Conservation (phyloP, 2,113 vertebrate species). For the Orthochromis malagaraziensis region DNA sequence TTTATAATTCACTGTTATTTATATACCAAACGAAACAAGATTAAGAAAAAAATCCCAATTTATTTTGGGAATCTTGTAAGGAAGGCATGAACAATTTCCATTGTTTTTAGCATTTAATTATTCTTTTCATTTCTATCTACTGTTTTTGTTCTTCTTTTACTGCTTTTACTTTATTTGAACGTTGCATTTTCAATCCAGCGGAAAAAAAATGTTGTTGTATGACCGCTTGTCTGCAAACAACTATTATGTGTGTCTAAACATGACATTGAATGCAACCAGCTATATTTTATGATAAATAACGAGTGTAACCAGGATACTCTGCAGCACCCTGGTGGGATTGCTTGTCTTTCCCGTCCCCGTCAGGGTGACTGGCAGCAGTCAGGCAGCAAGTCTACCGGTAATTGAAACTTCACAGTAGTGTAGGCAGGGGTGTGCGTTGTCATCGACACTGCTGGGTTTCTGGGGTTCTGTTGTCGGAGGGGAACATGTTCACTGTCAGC, state of each 20-base stretch:
- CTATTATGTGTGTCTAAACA: neutral
- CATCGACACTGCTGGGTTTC: constrained; percentile 26
- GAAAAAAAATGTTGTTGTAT: fast-evolving
- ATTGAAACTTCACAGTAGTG: constrained; percentile 61
- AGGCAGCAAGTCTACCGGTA: constrained; percentile 40
- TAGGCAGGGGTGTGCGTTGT: constrained; percentile 29
- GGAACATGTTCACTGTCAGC: constrained; percentile 40
- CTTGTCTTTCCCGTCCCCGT: constrained; percentile 12
- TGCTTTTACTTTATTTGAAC: neutral
- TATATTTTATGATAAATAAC: neutral
- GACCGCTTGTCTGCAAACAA: neutral
- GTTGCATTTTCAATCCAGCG: neutral
- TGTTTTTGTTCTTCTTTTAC: neutral
- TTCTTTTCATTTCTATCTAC: neutral
- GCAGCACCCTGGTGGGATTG: neutral
- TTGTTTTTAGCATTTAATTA: neutral
- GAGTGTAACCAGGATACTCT: neutral
- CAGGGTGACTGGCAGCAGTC: constrained; percentile 49
- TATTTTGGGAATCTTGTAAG: neutral
- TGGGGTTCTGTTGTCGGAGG: constrained; percentile 39
- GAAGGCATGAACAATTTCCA: neutral
- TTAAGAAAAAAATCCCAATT: neutral
- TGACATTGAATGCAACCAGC: neutral
- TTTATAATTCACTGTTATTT: neutral
- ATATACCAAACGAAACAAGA: neutral